Evolutionary conservation across 2,113 vertebrate genomes (phyloP).

Genomic region (Nycticorax nycticorax): DNA sequence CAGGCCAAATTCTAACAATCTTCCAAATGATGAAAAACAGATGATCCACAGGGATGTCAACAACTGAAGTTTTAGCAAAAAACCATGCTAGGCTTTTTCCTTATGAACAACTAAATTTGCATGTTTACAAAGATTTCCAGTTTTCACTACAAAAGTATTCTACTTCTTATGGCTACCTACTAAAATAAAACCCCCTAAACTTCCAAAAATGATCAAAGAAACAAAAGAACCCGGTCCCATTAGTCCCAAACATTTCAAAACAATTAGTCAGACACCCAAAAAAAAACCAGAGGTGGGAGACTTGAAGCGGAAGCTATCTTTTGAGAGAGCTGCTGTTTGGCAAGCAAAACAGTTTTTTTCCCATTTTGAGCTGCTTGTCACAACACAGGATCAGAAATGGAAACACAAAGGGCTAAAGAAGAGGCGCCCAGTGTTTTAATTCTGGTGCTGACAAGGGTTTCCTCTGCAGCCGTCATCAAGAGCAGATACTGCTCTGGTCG

Average conservation of each 20-base stretch:
- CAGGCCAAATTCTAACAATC: conserved; percentile 6
- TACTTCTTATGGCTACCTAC: neutral
- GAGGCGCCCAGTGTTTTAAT: neutral
- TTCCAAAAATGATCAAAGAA: neutral
- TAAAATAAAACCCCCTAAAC: neutral
- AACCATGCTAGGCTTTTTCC: neutral
- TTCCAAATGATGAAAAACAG: conserved; percentile 11
- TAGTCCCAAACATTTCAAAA: neutral
- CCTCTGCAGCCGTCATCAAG: neutral
- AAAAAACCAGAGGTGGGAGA: neutral
- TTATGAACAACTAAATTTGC: neutral
- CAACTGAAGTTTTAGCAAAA: neutral
- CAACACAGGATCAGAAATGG: neutral
- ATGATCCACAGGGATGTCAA: neutral
- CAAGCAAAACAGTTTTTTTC: neutral
- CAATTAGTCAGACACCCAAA: neutral
- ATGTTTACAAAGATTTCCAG: neutral
- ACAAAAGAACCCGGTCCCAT: neutral
- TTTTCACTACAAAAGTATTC: neutral
- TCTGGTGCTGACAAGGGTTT: neutral
- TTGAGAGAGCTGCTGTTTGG: neutral
- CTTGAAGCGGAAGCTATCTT: neutral
- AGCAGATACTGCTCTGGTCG: neutral
- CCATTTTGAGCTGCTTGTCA: neutral
- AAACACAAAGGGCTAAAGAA: conserved; percentile 9